Evolutionary conservation across 2,113 vertebrate species (phyloP).

Genomic region (Aspiorhynchus laticeps): DNA sequence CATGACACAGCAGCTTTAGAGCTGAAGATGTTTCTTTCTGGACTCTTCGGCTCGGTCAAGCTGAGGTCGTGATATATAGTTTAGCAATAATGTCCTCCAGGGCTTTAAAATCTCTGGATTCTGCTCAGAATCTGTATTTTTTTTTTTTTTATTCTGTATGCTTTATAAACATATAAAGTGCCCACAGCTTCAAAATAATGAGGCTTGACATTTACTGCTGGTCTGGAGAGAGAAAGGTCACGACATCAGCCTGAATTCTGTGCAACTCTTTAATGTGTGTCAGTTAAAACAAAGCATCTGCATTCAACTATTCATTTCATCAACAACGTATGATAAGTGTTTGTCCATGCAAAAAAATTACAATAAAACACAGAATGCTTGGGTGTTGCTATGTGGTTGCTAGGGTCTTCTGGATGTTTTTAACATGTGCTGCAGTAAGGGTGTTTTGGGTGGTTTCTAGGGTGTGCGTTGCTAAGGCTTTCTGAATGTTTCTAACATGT

Average conservation of each 20-base stretch:
- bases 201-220: slow-evolving; percentile 1
- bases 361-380: not conserved
- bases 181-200: not conserved
- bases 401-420: not conserved
- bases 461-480: not conserved
- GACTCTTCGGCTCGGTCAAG: not conserved
- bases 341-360: not conserved
- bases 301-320: not conserved
- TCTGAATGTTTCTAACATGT: not conserved
- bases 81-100: not conserved
- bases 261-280: not conserved
- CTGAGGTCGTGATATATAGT: not conserved
- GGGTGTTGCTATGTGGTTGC: not conserved
- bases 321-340: not conserved
- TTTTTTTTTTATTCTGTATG: too few species aligned
- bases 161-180: not conserved
- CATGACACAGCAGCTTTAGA: not conserved
- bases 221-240: not conserved
- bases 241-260: not conserved
- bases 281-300: not conserved
- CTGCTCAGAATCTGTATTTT: not conserved
- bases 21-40: not conserved
- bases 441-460: not conserved
- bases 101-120: not conserved
- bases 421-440: not conserved